Percentiles rank a stretch among this genome's conserved stretches.
Conservation (phyloP, 2,113 vertebrate genomes). For the Bettongia penicillata region DNA sequence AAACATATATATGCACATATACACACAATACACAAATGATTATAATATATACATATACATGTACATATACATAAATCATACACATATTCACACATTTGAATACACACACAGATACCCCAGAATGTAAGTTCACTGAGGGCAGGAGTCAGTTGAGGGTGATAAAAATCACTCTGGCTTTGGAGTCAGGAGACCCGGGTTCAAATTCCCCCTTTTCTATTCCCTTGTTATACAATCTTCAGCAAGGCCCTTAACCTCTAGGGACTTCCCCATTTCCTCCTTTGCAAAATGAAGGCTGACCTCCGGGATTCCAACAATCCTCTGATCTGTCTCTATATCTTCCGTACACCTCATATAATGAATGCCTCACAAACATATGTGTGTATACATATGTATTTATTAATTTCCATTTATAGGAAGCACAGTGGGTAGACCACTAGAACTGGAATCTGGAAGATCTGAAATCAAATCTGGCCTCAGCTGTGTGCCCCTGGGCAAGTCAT, state of each 20-base stretch:
- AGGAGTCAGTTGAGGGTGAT: neutral
- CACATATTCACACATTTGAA: too few species aligned
- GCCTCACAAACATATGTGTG: neutral
- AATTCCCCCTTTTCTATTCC: neutral
- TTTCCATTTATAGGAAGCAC: neutral
- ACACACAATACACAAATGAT: too few species aligned
- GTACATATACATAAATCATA: neutral
- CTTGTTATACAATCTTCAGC: neutral
- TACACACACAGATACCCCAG: neutral
- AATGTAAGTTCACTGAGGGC: neutral
- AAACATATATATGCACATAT: neutral
- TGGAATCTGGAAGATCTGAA: neutral
- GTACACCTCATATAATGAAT: too few species aligned
- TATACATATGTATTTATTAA: too few species aligned
- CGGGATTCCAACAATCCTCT: neutral
- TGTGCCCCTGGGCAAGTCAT: neutral
- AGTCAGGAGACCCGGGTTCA: neutral
- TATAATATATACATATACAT: too few species aligned
- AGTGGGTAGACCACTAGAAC: neutral
- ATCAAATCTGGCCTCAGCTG: neutral
- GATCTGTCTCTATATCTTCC: too few species aligned
- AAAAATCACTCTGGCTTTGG: neutral
- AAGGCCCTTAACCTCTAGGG: neutral
- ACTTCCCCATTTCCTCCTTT: neutral
- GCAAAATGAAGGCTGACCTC: too few species aligned